Percentiles rank a stretch among this genome's conserved stretches.
These are phyloP conservation scores for Drosophila cognata DNA, from an alignment of 2,888 invertebrate species.

Conservation along the genomic window DNA sequence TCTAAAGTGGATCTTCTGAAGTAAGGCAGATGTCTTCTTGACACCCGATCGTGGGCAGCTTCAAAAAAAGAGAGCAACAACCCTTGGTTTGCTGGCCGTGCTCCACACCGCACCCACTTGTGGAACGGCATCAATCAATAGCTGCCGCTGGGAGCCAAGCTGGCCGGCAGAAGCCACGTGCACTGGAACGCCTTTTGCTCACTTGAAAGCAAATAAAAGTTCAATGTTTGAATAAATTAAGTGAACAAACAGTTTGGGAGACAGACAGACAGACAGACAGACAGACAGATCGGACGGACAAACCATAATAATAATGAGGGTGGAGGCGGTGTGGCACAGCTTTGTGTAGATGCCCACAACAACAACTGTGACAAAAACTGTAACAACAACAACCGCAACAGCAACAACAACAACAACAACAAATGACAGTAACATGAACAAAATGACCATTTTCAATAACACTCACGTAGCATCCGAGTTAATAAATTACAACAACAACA, in stretches of 20 bases:
- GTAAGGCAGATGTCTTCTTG: background rate
- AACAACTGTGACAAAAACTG: conserved; percentile 16
- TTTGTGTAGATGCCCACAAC: conserved; percentile 27
- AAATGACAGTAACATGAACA: conserved; percentile 49
- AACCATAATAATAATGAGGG: conserved; percentile 46
- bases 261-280: conserved; percentile 4
- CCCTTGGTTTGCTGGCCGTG: conserved; percentile 45
- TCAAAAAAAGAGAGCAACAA: conserved; percentile 29
- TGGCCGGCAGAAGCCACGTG: conserved; percentile 7
- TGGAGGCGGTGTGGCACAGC: conserved; percentile 44
- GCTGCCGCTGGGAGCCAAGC: background rate
- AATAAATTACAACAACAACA: conserved; percentile 64
- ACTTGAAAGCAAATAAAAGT: conserved; percentile 67
- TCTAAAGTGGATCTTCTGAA: background rate
- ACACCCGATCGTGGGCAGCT: background rate
- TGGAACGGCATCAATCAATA: background rate
- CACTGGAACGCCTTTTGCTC: conserved; percentile 46
- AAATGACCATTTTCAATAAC: conserved; percentile 78
- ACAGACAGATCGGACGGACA: background rate
- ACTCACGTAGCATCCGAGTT: conserved; percentile 77
- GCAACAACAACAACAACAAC: conserved; percentile 18
- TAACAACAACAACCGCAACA: conserved; percentile 10
- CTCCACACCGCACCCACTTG: conserved; percentile 33
- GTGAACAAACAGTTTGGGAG: conserved; percentile 27
- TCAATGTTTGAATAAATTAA: conserved; percentile 77